Evolutionary conservation across 1,140 invertebrate species (phyloP), one percentile per base, ranked within the genome.

Genomic region (Zeugodacus cucurbitae): DNA sequence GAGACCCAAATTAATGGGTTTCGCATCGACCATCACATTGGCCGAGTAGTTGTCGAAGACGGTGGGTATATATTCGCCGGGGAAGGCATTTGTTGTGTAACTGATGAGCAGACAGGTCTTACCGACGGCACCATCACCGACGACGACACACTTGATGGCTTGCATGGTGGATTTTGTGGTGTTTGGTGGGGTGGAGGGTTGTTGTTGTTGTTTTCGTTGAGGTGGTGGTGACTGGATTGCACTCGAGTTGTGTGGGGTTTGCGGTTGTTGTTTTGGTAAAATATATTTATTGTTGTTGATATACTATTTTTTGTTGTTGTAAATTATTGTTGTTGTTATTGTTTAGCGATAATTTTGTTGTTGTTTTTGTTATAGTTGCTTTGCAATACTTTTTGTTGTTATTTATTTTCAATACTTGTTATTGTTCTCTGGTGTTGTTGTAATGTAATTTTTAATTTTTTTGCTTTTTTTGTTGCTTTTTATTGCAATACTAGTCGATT

Each of bases 1-100:
- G 32, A 98, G 94, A 3, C 97, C 98, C 90, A 99, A 94, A 94
- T 99, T 99, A 89, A 99, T 99, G 1, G 98, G 98, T 93, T 99
- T 98, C 0, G 98, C 98, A 94, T 99, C 99, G 26, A 99, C 98
- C 98, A 99, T 99, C 29, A 99, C 98, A 95, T 99, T 99, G 37
- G 98, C 98, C 14, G 98, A 99, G 94, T 99, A 99, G 93, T 99
- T 99, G 95, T 99, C 99, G 94, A 99, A 97, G 94, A 99, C 98
- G 90, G 98, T 99, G 70, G 98, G 98, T 91, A 99, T 98, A 93
- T 99, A 98, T 93, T 99, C 98, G 88, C 98, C 98, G 67, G 98
- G 98, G 94, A 99, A 99, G 90, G 98, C 97, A 95, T 99, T 98
- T 92, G 98, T 99, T 58, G 98, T 99, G 94, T 99, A 99, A 94